Evolutionary conservation across 2,797 vertebrate species (phyloP).

Genomic region (Harpagifer antarcticus): DNA sequence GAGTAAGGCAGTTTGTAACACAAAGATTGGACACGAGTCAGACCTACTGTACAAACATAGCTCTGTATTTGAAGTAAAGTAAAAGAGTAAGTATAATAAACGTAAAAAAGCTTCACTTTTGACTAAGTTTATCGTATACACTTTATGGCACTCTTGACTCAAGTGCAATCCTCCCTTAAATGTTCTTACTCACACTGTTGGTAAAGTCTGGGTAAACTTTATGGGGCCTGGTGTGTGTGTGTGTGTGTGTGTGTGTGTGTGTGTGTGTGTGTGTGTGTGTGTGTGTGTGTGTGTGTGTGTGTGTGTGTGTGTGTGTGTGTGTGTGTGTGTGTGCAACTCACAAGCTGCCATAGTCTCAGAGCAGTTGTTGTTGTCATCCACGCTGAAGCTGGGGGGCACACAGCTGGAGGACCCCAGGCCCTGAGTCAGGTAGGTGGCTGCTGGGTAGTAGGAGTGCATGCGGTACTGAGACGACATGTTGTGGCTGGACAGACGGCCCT

Average conservation of each 20-base stretch:
- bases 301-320: slow-evolving; percentile 8
- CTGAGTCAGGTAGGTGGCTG: slow-evolving; percentile 90
- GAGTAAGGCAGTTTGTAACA: neutral
- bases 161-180: slow-evolving; percentile 77
- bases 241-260: slow-evolving; percentile 23
- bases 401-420: slow-evolving; percentile 82
- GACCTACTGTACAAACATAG: neutral
- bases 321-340: slow-evolving; percentile 79
- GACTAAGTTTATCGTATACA: slow-evolving; percentile 62
- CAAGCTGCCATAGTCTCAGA: slow-evolving; percentile 86
- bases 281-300: slow-evolving; percentile 10
- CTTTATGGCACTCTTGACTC: slow-evolving; percentile 72
- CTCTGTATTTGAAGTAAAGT: slow-evolving; percentile 27
- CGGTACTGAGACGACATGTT: slow-evolving; percentile 90
- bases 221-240: slow-evolving; percentile 70
- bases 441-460: slow-evolving; percentile 94
- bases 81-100: slow-evolving; percentile 46
- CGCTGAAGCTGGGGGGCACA: slow-evolving; percentile 86
- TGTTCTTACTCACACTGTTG: slow-evolving; percentile 76
- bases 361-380: slow-evolving; percentile 86
- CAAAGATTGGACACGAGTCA: neutral
- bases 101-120: slow-evolving; percentile 67
- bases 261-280: slow-evolving; percentile 12
- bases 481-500: slow-evolving; percentile 85
- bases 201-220: slow-evolving; percentile 81